Evolutionary conservation across 2,888 invertebrate genomes (phyloP).

Genomic region (Phymatocera aterrima): DNA sequence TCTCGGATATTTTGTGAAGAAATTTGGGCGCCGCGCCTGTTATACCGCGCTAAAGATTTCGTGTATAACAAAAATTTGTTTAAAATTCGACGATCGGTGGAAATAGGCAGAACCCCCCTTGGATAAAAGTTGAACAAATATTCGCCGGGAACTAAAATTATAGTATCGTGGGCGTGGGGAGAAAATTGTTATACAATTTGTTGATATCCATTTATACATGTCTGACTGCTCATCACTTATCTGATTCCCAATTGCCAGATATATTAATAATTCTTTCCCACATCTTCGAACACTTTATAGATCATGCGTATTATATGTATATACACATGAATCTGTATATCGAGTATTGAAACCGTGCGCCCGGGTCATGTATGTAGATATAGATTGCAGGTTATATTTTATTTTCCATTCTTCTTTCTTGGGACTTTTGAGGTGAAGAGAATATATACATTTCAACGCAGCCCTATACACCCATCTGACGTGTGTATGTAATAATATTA

Average conservation of each 20-base stretch:
- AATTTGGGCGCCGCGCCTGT: too few relatives aligned
- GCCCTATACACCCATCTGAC: not conserved
- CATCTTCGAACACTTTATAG: too few relatives aligned
- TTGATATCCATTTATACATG: constrained; percentile 14
- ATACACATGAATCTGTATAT: not conserved
- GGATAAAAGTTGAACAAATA: too few relatives aligned
- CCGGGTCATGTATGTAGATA: too few relatives aligned
- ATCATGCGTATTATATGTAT: not conserved
- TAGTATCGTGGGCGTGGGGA: not conserved
- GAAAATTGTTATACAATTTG: not conserved
- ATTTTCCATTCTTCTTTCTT: too few relatives aligned
- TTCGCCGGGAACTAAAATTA: not conserved
- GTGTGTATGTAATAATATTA: constrained; percentile 36
- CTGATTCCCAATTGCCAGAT: not conserved
- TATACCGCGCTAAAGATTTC: not conserved
- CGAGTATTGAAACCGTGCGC: too few relatives aligned
- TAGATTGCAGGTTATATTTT: too few relatives aligned
- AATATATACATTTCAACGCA: not conserved
- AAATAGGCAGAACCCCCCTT: not conserved
- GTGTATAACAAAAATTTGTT: not conserved
- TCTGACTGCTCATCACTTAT: not conserved
- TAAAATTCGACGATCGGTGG: constrained; percentile 19
- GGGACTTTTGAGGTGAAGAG: too few relatives aligned
- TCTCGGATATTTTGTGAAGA: too few relatives aligned
- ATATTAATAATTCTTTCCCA: not conserved